These are phyloP conservation scores for Meteorus cinctellus DNA, from an alignment of 2,888 invertebrate species.

Conservation along the genomic window DNA sequence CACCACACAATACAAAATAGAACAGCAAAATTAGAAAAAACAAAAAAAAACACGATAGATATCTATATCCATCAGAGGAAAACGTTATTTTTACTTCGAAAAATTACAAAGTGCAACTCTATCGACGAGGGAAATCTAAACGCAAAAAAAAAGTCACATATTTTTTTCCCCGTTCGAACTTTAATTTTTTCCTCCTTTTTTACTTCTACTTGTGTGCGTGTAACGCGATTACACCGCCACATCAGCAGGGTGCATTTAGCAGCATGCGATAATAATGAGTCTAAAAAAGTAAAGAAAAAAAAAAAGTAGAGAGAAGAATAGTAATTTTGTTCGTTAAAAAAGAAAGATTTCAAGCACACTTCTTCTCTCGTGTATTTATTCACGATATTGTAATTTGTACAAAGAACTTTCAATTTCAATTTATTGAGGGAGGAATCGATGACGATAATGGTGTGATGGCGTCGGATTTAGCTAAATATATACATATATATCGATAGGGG, in stretches of 20 bases:
- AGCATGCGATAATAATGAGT: not conserved
- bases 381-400: not conserved
- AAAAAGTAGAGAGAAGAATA: not conserved
- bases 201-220: not conserved
- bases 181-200: not conserved
- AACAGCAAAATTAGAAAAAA: not conserved
- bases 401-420: slow-evolving; percentile 1
- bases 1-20: not conserved
- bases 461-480: not conserved
- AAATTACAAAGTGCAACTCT: not conserved
- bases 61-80: not conserved
- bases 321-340: not conserved
- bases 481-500: not conserved
- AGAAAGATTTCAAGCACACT: not conserved
- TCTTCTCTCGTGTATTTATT: not conserved
- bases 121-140: not conserved
- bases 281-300: not conserved
- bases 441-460: not conserved
- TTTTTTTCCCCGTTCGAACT: not conserved
- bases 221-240: not conserved
- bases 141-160: not conserved
- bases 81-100: not conserved
- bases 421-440: not conserved
- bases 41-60: no score
- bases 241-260: not conserved